Conservation (phyloP, 2,113 vertebrate species). For the Pelmatolapia mariae region DNA sequence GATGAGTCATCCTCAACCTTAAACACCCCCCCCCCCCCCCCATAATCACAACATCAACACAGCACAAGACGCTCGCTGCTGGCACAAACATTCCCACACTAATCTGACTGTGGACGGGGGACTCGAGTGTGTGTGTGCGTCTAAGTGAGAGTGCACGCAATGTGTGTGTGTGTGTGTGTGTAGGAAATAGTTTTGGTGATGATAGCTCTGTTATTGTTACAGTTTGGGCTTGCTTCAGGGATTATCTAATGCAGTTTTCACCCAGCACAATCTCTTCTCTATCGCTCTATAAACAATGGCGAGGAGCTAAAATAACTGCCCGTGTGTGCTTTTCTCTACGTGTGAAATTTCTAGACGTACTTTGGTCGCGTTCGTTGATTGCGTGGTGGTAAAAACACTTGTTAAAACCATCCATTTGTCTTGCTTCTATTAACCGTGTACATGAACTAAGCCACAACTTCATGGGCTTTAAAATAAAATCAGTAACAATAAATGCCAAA, state of each 20-base stretch:
- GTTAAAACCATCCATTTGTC: not conserved
- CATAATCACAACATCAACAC: constrained; percentile 62
- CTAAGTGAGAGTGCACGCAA: not conserved
- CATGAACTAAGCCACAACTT: not conserved
- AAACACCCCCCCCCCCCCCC: constrained; percentile 12
- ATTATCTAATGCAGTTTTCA: constrained; percentile 35
- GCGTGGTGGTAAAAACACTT: not conserved
- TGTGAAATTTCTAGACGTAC: not conserved
- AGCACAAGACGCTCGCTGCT: constrained; percentile 28
- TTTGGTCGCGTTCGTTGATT: not conserved
- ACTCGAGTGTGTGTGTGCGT: not conserved
- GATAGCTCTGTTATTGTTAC: constrained; percentile 28
- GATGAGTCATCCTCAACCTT: constrained; percentile 60
- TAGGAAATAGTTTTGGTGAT: not conserved
- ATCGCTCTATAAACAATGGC: not conserved
- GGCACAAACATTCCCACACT: constrained; percentile 48
- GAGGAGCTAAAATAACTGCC: not conserved
- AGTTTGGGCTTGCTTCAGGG: constrained; percentile 11
- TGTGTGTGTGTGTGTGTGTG: not conserved
- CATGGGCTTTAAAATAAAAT: not conserved
- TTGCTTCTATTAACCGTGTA: not conserved
- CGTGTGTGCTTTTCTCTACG: not conserved
- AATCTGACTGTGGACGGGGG: constrained; percentile 8
- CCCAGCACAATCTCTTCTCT: not conserved
- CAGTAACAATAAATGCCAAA: not conserved